Evolutionary conservation across 2,113 vertebrate species (phyloP).

Genomic region (Felis catus): DNA sequence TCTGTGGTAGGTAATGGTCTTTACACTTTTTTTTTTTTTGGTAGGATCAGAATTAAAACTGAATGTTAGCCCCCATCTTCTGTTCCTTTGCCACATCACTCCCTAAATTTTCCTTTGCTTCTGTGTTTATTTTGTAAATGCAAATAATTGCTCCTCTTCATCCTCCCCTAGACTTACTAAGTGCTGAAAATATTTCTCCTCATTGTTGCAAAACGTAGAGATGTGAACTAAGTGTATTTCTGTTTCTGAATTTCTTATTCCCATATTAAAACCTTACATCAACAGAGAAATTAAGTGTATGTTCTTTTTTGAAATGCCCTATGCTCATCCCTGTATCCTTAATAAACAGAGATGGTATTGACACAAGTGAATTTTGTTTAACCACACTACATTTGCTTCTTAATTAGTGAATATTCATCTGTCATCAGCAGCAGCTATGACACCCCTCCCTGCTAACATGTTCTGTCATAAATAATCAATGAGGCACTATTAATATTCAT

Average conservation of each 20-base stretch:
- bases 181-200: slow-evolving; percentile 37
- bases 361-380: slow-evolving; percentile 92
- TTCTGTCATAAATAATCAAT: slow-evolving; percentile 95
- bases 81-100: not conserved
- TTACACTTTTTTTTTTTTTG: slow-evolving; percentile 15
- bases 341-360: slow-evolving; percentile 86
- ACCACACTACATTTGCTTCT: slow-evolving; percentile 91
- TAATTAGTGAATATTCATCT: slow-evolving; percentile 92
- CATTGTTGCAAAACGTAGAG: slow-evolving; percentile 44
- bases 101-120: slow-evolving; percentile 39
- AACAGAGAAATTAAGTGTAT: slow-evolving; percentile 75
- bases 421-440: slow-evolving; percentile 88
- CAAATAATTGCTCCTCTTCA: slow-evolving; percentile 17
- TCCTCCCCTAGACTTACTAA: slow-evolving; percentile 24
- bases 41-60: slow-evolving; percentile 30
- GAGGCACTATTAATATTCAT: slow-evolving; percentile 93
- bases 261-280: slow-evolving; percentile 73
- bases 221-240: slow-evolving; percentile 54
- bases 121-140: slow-evolving; percentile 53
- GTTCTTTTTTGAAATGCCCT: slow-evolving; percentile 61
- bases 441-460: slow-evolving; percentile 89
- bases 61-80: not conserved
- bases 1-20: slow-evolving; percentile 36
- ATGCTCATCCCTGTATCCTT: slow-evolving; percentile 78
- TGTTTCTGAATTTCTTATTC: slow-evolving; percentile 69